Evolutionary conservation across 2,113 vertebrate genomes (phyloP).

Genomic region (Oryctolagus cuniculus): mOryCun1.1 NC_091448.1:9134501-9135000

Average conservation of each 20-base stretch:
- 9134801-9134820: background rate
- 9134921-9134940: background rate
- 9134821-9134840: background rate
- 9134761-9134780: background rate
- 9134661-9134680: background rate
- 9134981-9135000: accelerated
- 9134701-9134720: background rate
- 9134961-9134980: background rate
- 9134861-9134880: background rate
- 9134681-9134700: background rate
- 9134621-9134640: accelerated
- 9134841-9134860: background rate
- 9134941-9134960: background rate
- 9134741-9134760: accelerated
- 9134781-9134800: background rate
- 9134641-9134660: accelerated
- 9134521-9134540: background rate
- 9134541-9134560: accelerated
- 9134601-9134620: accelerated
- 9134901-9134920: background rate
- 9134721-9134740: background rate
- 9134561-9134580: background rate
- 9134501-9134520: background rate
- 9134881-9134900: background rate
- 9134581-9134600: background rate